phyloP scores from a whole-genome alignment of 92 coral and sea anemone genomes.

The Palythoa grandis region DNA sequence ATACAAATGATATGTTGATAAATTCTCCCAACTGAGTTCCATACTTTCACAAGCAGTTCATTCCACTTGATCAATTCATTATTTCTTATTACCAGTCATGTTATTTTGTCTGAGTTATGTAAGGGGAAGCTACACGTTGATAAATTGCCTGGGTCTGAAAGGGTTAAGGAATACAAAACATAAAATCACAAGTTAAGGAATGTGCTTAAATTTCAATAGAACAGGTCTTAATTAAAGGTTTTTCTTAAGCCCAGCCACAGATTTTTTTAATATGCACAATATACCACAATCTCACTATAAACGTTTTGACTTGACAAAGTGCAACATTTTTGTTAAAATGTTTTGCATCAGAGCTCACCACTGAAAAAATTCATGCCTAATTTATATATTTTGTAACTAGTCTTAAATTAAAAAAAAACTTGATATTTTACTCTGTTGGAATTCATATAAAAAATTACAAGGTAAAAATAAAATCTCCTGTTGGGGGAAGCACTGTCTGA shows the following conservation, averaged over 20 bases:
- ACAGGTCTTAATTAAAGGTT: background rate
- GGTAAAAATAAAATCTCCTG: constrained; percentile 60
- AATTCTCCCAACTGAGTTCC: background rate
- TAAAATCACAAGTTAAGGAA: background rate
- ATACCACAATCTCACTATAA: background rate
- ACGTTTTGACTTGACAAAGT: background rate
- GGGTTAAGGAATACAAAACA: background rate
- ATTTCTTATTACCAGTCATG: background rate
- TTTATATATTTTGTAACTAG: background rate
- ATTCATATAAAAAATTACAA: background rate
- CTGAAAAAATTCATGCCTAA: background rate
- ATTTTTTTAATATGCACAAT: background rate
- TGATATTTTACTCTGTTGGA: background rate
- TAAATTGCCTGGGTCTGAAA: background rate
- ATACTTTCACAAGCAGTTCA: background rate
- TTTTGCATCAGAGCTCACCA: background rate
- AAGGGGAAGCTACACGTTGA: background rate
- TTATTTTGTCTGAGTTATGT: background rate
- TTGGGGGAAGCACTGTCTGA: constrained; percentile 72
- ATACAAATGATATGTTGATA: background rate
- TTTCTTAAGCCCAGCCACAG: background rate
- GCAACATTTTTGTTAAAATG: background rate
- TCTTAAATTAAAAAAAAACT: background rate
- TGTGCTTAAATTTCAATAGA: background rate
- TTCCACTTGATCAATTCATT: background rate